Evolutionary conservation across 2,888 invertebrate species (phyloP).

Genomic region (Rhorus exstirpatorius): DNA sequence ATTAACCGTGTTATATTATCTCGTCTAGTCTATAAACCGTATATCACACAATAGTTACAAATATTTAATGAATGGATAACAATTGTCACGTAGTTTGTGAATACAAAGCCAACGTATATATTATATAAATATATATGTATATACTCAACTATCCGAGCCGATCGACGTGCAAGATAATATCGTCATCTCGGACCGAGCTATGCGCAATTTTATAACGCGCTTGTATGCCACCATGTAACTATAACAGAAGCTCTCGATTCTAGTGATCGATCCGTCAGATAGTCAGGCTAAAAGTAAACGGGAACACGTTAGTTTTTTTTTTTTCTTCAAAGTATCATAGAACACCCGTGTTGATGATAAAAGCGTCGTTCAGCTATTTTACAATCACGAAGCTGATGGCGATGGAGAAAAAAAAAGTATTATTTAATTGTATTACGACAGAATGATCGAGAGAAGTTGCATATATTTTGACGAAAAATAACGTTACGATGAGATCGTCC

Average conservation of each 20-base stretch:
- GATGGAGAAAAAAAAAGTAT: not conserved
- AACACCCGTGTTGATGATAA: not conserved
- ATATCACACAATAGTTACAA: constrained; percentile 46
- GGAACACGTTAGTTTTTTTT: constrained; percentile 32
- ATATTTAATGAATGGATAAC: constrained; percentile 64
- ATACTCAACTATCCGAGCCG: not conserved
- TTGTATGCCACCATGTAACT: constrained; percentile 10
- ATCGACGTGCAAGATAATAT: constrained; percentile 47
- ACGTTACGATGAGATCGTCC: constrained; percentile 28
- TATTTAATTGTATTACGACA: not conserved
- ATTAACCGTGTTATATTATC: constrained; percentile 64
- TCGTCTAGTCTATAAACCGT: constrained; percentile 48
- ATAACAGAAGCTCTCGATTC: constrained; percentile 35
- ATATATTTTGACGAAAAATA: constrained; percentile 11
- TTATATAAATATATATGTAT: not conserved
- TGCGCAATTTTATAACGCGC: constrained; percentile 16
- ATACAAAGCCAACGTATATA: constrained; percentile 16
- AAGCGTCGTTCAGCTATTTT: not conserved
- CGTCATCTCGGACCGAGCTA: constrained; percentile 15
- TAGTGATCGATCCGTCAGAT: constrained; percentile 46
- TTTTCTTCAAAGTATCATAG: not conserved
- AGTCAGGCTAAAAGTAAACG: constrained; percentile 47
- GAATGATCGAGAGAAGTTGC: not conserved
- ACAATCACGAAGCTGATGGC: not conserved
- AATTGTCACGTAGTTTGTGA: constrained; percentile 40